Conservation (phyloP, 1,140 invertebrate genomes). For the Papilio helenus region DNA sequence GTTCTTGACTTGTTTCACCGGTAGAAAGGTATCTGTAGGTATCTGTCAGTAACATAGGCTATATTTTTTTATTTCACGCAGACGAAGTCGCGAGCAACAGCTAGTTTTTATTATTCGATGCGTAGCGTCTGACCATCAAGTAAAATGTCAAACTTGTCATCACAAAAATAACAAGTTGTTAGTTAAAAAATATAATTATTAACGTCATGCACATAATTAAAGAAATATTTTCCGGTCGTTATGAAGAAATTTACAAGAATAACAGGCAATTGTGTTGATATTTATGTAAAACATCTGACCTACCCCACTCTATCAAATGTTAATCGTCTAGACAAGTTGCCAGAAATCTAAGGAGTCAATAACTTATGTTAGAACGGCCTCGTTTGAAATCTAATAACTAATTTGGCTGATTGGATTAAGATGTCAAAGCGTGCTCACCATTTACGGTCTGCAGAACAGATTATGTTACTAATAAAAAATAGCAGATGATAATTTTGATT, state of each 20-base stretch:
- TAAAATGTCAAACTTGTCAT: slow-evolving; percentile 1
- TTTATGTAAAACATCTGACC: slow-evolving; percentile 55
- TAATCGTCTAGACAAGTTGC: slow-evolving; percentile 56
- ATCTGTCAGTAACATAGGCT: too few relatives aligned
- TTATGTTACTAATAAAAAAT: slow-evolving; percentile 54
- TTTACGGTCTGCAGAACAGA: slow-evolving; percentile 72
- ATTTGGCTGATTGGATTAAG: slow-evolving; percentile 78
- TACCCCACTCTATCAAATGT: slow-evolving; percentile 64
- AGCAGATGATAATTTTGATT: slow-evolving; percentile 44
- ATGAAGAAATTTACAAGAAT: slow-evolving; percentile 45
- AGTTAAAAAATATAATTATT: background rate
- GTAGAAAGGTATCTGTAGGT: too few relatives aligned
- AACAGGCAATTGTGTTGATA: slow-evolving; percentile 33
- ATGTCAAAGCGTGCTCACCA: slow-evolving; percentile 66
- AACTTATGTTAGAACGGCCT: slow-evolving; percentile 61
- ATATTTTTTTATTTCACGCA: too few relatives aligned
- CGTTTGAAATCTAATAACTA: slow-evolving; percentile 68
- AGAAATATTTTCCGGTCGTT: slow-evolving; percentile 32
- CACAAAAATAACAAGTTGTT: background rate
- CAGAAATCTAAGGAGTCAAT: slow-evolving; percentile 55
- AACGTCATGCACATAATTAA: slow-evolving; percentile 5
- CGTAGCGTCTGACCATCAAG: background rate
- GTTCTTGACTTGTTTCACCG: too few relatives aligned
- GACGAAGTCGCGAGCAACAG: too few relatives aligned
- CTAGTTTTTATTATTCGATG: background rate